Evolutionary conservation across 1,140 invertebrate species (phyloP), one percentile per base, ranked within the genome.

Genomic region (Centruroides sculpturatus): DNA sequence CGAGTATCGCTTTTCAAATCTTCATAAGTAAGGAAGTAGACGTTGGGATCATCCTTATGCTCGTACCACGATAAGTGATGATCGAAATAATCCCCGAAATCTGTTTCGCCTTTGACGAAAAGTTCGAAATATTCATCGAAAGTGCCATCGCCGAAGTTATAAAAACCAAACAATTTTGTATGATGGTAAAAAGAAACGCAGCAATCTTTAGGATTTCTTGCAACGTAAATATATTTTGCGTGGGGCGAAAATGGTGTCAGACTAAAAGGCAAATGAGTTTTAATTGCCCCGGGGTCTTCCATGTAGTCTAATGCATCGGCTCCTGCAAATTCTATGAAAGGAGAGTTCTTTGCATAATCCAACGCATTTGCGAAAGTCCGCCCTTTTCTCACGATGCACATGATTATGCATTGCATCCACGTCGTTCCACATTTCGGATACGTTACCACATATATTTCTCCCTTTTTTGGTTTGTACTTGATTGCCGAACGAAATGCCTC

Each of bases 61-160:
- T 66, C 59, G 49, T 70, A 64, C 67, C 71, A 74, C 11, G 59
- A 56, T 9, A 59, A 50, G 23, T 73, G 64, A 59, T 73, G 71
- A n/a, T 75, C 70, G 50, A 73, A 75, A 59, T 75, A 73, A 56
- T 73, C 73, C 5, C 71, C 71, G 55, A 72, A 73, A 36, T 59
- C 69, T 2, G 73, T 54, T 34, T 68, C 56, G n/a, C 72, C 72
- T 11, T 50, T 51, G 10, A 67, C 46, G 57, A 75, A 73, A 3
- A 74, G 59, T 12, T 74, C 66, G 56, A 73, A 67, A 59, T 71
- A 73, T 5, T 61, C 64, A 51, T 72, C 66, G 55, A 73, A 72
- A 10, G 67, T 64, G n/a, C 69, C 72, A 52, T 69, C 56, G 1
- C 46, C 41, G 47, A 53, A 64, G 35, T 35, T 52, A n/a, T 60